These are phyloP conservation scores for Pelodytes ibericus DNA, from an alignment of 2,797 vertebrate species.

Conservation along the genomic window DNA sequence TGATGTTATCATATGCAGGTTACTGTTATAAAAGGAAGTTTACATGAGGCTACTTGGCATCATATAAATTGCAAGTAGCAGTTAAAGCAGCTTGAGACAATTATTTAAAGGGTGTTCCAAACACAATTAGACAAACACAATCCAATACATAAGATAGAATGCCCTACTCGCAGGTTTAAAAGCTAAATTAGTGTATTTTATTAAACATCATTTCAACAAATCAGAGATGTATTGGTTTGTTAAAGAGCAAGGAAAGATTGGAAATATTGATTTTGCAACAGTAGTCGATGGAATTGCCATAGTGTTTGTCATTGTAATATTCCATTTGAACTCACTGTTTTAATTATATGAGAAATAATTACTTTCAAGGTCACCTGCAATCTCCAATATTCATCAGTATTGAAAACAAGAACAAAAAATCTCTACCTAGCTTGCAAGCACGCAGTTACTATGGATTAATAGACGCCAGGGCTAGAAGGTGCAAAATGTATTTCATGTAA, in stretches of 20 bases:
- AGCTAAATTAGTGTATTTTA: too few species aligned
- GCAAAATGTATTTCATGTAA: neutral
- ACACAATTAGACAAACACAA: too few species aligned
- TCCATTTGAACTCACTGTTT: constrained; percentile 2
- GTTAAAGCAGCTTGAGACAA: too few species aligned
- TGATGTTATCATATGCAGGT: too few species aligned
- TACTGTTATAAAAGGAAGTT: too few species aligned
- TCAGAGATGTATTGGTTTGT: neutral
- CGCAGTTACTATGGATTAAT: neutral
- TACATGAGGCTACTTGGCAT: too few species aligned
- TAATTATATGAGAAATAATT: constrained; percentile 24
- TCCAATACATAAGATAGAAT: too few species aligned
- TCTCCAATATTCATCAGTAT: constrained; percentile 10
- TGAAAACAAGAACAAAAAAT: neutral
- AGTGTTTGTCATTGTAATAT: constrained; percentile 10
- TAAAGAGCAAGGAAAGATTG: neutral
- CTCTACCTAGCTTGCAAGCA: neutral
- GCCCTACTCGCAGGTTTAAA: too few species aligned
- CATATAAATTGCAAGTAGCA: too few species aligned
- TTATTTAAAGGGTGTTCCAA: too few species aligned
- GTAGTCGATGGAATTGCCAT: neutral
- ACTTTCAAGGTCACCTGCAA: constrained; percentile 42
- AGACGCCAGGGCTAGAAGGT: neutral
- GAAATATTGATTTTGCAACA: constrained; percentile 34
- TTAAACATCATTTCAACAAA: too few species aligned